Percentiles rank a stretch among this genome's conserved stretches.
Conservation (phyloP, 1,140 invertebrate species). For the Drosophila varians region DNA sequence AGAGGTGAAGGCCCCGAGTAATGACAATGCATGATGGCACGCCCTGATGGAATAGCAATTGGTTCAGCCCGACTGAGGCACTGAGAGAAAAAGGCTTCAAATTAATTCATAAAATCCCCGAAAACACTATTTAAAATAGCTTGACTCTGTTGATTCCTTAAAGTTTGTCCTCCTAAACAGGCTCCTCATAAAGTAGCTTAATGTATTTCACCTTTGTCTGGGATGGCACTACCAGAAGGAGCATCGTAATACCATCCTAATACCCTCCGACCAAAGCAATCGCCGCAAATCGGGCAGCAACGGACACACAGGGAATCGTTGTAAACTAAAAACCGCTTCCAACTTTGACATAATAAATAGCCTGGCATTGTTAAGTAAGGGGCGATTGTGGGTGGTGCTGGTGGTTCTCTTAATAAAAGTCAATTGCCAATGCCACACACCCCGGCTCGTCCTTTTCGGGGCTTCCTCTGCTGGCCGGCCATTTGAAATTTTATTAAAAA, state of each 20-base stretch:
- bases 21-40: constrained; percentile 61
- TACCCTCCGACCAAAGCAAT: constrained; percentile 20
- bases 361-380: constrained; percentile 31
- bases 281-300: constrained; percentile 23
- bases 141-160: constrained; percentile 1
- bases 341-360: constrained; percentile 71
- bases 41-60: constrained; percentile 45
- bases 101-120: neutral
- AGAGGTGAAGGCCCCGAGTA: constrained; percentile 42
- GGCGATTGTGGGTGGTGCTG: constrained; percentile 16
- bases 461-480: constrained; percentile 5
- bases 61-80: constrained; percentile 8
- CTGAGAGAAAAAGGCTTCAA: constrained; percentile 10
- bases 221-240: neutral
- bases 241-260: constrained; percentile 26
- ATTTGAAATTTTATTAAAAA: constrained; percentile 77
- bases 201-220: constrained; percentile 31
- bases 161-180: neutral
- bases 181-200: constrained; percentile 4
- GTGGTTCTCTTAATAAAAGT: constrained; percentile 68
- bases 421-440: constrained; percentile 55
- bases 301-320: constrained; percentile 40
- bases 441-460: neutral
- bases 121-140: neutral
- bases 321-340: constrained; percentile 65